Evolutionary conservation across 2,113 vertebrate species (phyloP).

Genomic region (Acrocephalus kingi): DNA sequence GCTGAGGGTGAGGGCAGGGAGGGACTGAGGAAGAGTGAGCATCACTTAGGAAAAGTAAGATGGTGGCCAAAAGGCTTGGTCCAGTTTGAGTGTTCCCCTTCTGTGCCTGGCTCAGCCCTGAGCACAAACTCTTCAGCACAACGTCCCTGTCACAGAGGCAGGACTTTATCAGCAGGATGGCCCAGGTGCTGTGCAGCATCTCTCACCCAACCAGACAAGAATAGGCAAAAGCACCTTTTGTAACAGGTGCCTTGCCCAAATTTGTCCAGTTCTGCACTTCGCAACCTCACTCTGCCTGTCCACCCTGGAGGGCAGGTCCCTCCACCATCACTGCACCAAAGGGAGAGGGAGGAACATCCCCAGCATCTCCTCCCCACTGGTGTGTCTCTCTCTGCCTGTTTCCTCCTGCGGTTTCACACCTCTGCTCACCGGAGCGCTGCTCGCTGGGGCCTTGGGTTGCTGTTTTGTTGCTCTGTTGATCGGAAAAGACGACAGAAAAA

Average conservation of each 20-base stretch:
- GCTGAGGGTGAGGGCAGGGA: not conserved
- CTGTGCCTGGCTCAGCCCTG: not conserved
- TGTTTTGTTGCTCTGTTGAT: slow-evolving; percentile 23
- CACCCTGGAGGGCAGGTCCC: not conserved
- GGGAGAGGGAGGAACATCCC: not conserved
- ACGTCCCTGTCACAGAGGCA: accelerated
- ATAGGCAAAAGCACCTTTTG: not conserved
- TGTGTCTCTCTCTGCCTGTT: not conserved
- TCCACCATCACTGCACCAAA: accelerated
- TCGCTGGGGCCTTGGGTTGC: not conserved
- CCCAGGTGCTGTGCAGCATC: accelerated
- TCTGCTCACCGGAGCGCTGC: not conserved
- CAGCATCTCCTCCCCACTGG: not conserved
- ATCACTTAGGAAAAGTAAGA: not conserved
- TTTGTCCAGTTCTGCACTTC: accelerated
- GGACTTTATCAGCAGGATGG: not conserved
- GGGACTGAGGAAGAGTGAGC: not conserved
- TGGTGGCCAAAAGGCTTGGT: not conserved
- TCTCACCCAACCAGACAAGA: not conserved
- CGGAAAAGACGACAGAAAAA: slow-evolving; percentile 31
- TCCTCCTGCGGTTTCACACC: slow-evolving; percentile 37
- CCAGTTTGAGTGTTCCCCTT: not conserved
- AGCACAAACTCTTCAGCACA: not conserved
- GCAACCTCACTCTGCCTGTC: accelerated
- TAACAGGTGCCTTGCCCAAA: not conserved